Percentiles rank a stretch among this genome's conserved stretches.
phyloP scores from a whole-genome alignment of 2,888 invertebrate species.

The Sarcophaga variegata region DNA sequence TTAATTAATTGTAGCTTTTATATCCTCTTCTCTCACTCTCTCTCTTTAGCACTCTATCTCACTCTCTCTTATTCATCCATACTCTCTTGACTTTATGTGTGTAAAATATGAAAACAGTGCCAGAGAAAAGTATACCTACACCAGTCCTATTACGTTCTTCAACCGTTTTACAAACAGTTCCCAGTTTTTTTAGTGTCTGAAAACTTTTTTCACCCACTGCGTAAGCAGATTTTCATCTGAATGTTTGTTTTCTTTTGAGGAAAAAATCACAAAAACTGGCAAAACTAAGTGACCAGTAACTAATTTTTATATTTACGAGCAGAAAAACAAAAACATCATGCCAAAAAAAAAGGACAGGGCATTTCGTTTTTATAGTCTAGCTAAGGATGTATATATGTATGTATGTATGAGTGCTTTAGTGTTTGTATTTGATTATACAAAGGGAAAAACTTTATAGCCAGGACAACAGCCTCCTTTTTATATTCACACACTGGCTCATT shows the following conservation, averaged over 20 bases:
- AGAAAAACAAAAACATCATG: slow-evolving; percentile 28
- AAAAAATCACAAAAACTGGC: slow-evolving; percentile 57
- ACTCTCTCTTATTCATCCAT: not conserved
- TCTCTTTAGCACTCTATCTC: too few relatives aligned
- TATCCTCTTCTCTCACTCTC: slow-evolving; percentile 47
- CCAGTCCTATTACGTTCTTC: too few relatives aligned
- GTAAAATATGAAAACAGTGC: not conserved
- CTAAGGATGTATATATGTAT: slow-evolving; percentile 15
- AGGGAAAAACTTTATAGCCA: slow-evolving; percentile 19
- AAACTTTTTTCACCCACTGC: not conserved
- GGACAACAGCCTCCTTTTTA: slow-evolving; percentile 34
- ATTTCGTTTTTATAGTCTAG: slow-evolving; percentile 59
- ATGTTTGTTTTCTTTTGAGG: not conserved
- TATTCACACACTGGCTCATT: slow-evolving; percentile 33
- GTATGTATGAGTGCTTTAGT: not conserved
- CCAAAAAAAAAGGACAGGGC: slow-evolving; percentile 11
- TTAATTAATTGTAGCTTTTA: slow-evolving; percentile 78
- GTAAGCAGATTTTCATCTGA: not conserved
- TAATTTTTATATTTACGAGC: slow-evolving; percentile 79
- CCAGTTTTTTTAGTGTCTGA: not conserved
- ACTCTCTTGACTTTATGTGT: not conserved
- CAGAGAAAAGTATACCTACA: not conserved
- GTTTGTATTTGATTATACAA: slow-evolving; percentile 1
- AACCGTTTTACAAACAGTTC: too few relatives aligned
- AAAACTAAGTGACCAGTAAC: slow-evolving; percentile 78